Conservation (phyloP, 2,797 vertebrate species). For the Erethizon dorsatum region DNA sequence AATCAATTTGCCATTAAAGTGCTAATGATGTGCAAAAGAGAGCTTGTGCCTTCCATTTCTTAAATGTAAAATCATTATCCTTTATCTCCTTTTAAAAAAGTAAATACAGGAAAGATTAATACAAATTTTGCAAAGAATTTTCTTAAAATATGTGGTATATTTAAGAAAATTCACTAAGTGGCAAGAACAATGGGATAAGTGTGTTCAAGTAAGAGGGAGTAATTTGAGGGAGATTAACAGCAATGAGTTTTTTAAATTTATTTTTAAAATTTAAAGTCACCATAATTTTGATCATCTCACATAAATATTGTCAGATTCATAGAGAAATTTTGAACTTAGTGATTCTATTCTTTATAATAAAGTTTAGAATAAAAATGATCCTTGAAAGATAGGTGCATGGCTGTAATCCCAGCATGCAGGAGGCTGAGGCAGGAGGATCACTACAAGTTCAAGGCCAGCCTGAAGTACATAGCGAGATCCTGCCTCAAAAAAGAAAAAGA, state of each 20-base stretch:
- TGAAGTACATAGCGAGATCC: background rate
- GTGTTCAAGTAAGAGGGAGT: background rate
- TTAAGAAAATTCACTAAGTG: background rate
- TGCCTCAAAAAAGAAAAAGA: background rate
- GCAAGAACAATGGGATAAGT: background rate
- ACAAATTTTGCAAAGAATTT: background rate
- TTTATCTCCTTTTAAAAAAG: constrained; percentile 25
- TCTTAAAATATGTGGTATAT: background rate
- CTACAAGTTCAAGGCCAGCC: background rate
- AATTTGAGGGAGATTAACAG: background rate
- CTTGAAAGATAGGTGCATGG: background rate
- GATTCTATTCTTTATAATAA: background rate
- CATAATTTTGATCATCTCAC: background rate
- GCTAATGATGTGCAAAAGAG: background rate
- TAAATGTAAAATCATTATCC: background rate
- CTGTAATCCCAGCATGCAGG: background rate
- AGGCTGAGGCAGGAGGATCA: background rate
- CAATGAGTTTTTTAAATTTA: background rate
- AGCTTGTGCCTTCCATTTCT: background rate
- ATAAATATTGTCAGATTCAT: constrained; percentile 24
- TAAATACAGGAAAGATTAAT: background rate
- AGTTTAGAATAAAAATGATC: constrained; percentile 32
- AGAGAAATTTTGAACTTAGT: constrained; percentile 41
- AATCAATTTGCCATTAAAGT: constrained; percentile 42
- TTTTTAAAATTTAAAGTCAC: background rate